Conservation (phyloP, 2,888 invertebrate genomes). For the Gryllus longicercus region DNA sequence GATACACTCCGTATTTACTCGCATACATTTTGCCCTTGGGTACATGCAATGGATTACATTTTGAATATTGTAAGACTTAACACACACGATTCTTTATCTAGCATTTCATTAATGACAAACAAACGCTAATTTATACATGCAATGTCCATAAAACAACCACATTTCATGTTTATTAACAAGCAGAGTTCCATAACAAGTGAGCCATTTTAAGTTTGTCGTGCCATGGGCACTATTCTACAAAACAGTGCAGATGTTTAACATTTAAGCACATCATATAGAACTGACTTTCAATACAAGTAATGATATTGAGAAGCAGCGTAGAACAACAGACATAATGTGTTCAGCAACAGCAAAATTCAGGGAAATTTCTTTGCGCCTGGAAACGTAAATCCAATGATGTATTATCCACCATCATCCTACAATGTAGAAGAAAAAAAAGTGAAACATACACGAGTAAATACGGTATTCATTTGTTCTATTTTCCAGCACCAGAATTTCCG, state of each 20-base stretch:
- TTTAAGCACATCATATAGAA: not conserved
- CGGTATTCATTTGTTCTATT: constrained; percentile 11
- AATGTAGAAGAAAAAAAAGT: constrained; percentile 4
- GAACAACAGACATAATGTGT: not conserved
- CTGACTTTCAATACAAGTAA: not conserved
- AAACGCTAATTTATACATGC: no score
- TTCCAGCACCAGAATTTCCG: not conserved
- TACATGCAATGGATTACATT: not conserved
- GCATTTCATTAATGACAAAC: no score
- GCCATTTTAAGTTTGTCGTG: not conserved
- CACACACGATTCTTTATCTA: no score
- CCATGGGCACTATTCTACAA: not conserved
- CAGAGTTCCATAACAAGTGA: not conserved
- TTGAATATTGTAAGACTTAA: no score
- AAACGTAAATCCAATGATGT: not conserved
- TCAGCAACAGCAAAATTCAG: not conserved
- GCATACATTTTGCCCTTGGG: constrained; percentile 17
- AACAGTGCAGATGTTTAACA: not conserved
- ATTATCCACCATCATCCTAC: not conserved
- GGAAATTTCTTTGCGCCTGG: not conserved
- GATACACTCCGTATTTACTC: not conserved
- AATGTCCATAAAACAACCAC: not conserved
- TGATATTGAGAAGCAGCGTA: not conserved
- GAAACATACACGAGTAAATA: constrained; percentile 10
- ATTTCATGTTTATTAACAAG: not conserved